Conservation (phyloP, 1,140 invertebrate species). For the Lineus longissimus region DNA sequence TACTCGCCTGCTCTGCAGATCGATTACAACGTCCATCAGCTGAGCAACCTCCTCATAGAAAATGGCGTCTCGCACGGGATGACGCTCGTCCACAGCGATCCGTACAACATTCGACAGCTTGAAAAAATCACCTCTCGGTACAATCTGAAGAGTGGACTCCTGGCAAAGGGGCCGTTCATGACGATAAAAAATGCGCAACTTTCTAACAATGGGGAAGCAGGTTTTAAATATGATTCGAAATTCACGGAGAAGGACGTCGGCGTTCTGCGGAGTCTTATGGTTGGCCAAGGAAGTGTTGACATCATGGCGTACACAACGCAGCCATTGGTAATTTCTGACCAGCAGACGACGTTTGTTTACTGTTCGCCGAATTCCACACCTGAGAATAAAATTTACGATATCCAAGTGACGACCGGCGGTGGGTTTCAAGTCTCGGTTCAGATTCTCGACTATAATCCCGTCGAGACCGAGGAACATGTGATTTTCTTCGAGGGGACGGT, state of each 20-base stretch:
- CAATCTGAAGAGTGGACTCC: slow-evolving; percentile 43
- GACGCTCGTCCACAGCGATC: slow-evolving; percentile 83
- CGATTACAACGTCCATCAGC: slow-evolving; percentile 88
- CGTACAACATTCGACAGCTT: slow-evolving; percentile 54
- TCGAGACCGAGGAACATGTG: slow-evolving; percentile 40
- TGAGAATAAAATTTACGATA: slow-evolving; percentile 26
- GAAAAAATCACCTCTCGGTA: slow-evolving; percentile 34
- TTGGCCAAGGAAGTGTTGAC: neutral
- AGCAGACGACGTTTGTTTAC: slow-evolving; percentile 28
- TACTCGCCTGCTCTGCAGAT: slow-evolving; percentile 92
- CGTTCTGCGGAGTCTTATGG: slow-evolving; percentile 24
- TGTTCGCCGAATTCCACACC: slow-evolving; percentile 17
- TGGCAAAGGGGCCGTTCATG: slow-evolving; percentile 36
- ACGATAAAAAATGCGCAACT: slow-evolving; percentile 33
- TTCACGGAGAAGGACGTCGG: slow-evolving; percentile 63
- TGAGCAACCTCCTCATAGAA: slow-evolving; percentile 69
- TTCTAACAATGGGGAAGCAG: slow-evolving; percentile 73
- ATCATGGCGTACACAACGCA: neutral
- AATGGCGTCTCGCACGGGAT: slow-evolving; percentile 66
- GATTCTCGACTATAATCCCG: slow-evolving; percentile 49
- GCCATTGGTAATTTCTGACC: neutral
- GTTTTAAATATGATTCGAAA: slow-evolving; percentile 88
- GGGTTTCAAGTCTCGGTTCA: slow-evolving; percentile 28
- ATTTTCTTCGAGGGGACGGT: slow-evolving; percentile 35
- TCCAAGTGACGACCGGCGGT: slow-evolving; percentile 18